Conservation (phyloP, 2,113 vertebrate genomes). For the Cebidichthys violaceus region DNA sequence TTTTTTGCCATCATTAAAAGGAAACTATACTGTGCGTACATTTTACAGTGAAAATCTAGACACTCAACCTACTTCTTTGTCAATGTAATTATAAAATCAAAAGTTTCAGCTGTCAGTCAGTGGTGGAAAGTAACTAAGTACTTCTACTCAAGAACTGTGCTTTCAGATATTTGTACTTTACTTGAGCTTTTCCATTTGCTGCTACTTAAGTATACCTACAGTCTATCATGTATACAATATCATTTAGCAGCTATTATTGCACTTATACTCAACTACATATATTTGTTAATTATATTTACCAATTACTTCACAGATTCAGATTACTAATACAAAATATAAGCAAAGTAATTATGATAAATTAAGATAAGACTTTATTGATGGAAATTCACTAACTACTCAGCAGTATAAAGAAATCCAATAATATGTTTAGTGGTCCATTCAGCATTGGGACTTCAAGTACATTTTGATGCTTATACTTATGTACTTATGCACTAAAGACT, state of each 20-base stretch:
- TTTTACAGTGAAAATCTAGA: neutral
- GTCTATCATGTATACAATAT: neutral
- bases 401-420: neutral
- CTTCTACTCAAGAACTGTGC: neutral
- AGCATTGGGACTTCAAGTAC: neutral
- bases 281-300: neutral
- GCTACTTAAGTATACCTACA: neutral
- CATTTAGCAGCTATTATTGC: neutral
- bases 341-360: neutral
- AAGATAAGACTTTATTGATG: neutral
- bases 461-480: neutral
- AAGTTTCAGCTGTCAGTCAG: neutral
- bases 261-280: neutral
- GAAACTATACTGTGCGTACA: neutral
- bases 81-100: neutral
- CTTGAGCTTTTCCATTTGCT: neutral
- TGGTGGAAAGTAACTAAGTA: neutral
- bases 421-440: neutral
- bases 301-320: neutral
- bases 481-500: neutral
- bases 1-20: neutral
- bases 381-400: neutral
- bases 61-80: neutral
- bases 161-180: neutral
- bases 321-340: neutral